Conservation (phyloP, 1,140 invertebrate species). For the Drosophila carrolli region DNA sequence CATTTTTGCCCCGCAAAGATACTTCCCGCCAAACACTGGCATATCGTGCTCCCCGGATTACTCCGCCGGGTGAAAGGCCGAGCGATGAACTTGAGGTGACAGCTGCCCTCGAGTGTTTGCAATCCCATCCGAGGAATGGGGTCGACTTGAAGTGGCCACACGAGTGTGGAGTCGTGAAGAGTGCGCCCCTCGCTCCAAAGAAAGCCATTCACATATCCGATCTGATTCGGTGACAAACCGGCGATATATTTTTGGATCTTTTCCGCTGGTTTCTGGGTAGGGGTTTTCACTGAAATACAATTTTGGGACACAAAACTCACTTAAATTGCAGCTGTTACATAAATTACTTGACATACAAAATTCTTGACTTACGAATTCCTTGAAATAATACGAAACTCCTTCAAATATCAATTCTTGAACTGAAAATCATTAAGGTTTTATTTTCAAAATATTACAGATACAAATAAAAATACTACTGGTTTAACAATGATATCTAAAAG, state of each 20-base stretch:
- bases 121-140: conserved; percentile 30
- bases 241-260: conserved; percentile 5
- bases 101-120: conserved; percentile 39
- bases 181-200: not conserved
- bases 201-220: not conserved
- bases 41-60: conserved; percentile 15
- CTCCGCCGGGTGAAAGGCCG: conserved; percentile 65
- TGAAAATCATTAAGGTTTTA: too few species aligned
- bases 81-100: conserved; percentile 56
- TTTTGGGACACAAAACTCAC: too few species aligned
- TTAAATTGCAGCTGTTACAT: not conserved
- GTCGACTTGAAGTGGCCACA: conserved; percentile 28
- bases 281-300: not conserved
- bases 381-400: too few species aligned
- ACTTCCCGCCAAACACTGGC: conserved; percentile 27
- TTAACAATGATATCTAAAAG: too few species aligned
- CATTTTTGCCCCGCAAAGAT: conserved; percentile 11
- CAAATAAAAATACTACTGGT: too few species aligned
- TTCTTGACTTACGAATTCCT: too few species aligned
- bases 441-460: too few species aligned
- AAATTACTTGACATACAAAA: not conserved
- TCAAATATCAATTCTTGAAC: too few species aligned
- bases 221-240: not conserved
- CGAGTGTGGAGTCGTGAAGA: conserved; percentile 2
- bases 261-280: not conserved